These are phyloP conservation scores for Muscicapa striata DNA, from an alignment of 2,797 vertebrate species.

Conservation along the genomic window DNA sequence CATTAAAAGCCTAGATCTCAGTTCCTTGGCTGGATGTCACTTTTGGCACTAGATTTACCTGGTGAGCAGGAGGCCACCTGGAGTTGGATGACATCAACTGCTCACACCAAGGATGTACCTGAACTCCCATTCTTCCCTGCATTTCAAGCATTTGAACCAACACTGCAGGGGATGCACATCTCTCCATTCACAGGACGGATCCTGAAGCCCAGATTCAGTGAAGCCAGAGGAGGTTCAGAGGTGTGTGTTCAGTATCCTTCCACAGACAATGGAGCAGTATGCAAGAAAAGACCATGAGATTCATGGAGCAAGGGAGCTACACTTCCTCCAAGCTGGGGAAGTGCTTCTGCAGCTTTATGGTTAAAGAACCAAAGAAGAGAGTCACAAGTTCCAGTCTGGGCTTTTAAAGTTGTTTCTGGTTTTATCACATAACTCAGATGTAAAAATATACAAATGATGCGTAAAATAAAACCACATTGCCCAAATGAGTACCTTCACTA, in stretches of 20 bases:
- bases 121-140: not conserved
- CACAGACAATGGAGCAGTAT: not conserved
- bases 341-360: not conserved
- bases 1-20: not conserved
- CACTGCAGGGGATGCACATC: not conserved
- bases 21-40: not conserved
- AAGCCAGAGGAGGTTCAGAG: not conserved
- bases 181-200: not conserved
- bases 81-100: not conserved
- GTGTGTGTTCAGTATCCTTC: not conserved
- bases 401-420: not conserved
- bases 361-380: not conserved
- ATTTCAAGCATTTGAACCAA: not conserved
- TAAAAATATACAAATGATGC: not conserved
- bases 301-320: not conserved
- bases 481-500: not conserved
- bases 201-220: not conserved
- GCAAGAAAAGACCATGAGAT: not conserved
- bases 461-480: not conserved
- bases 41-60: not conserved
- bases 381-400: not conserved
- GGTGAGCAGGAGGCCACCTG: not conserved
- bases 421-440: not conserved
- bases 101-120: not conserved
- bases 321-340: not conserved